Base-by-base conservation (phyloP, 2,888 invertebrate species). In the Apoda limacodes region DNA sequence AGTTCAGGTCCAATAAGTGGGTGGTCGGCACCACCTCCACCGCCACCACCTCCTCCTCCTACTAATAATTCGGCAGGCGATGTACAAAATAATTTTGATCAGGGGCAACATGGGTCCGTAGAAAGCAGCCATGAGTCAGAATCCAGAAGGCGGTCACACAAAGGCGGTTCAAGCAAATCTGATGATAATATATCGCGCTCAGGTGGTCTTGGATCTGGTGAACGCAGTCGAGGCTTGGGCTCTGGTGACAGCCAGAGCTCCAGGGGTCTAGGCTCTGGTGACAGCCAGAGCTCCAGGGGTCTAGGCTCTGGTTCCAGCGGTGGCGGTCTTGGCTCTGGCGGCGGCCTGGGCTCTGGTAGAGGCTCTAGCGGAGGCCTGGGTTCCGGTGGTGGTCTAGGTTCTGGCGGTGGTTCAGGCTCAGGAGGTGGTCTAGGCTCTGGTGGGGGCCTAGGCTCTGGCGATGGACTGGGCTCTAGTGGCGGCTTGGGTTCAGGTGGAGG, bases 51-150 rank as follows among this genome's bases (percentile, higher is more conserved):
- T 7, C 70, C 71, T 31, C 66, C 69, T 17, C 49, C 65, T 13
- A 47, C 62, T 20, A 64, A 63, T 25, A 32, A 49, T 30, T 37
- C 51, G 35, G 55, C 55, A 43, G 56, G 53, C 42, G 61, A 54
- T 45, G 48, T 45, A 13, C 37, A 37, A 24, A 48, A 39, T 34
- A 46, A 42, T 35, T 49, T 46, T 40, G 44, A 43, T 60, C 61
- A 63, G 46, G 68, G 65, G 52, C 54, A 54, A 37, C 65, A 61
- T 54, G 67, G 70, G 59, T 64, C 60, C 55, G 71, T 65, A 48
- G 65, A 63, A 50, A 61, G 63, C 56, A 63, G 66, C 60, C 60
- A 60, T 56, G 72, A 72, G 64, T 72, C 74, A 64, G 75, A 75
- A 74, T 74, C 70, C 75, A 75, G 76, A 63, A 74, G 65, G 52